Conservation (phyloP, 2,113 vertebrate genomes). For the Cacatua alba region DNA sequence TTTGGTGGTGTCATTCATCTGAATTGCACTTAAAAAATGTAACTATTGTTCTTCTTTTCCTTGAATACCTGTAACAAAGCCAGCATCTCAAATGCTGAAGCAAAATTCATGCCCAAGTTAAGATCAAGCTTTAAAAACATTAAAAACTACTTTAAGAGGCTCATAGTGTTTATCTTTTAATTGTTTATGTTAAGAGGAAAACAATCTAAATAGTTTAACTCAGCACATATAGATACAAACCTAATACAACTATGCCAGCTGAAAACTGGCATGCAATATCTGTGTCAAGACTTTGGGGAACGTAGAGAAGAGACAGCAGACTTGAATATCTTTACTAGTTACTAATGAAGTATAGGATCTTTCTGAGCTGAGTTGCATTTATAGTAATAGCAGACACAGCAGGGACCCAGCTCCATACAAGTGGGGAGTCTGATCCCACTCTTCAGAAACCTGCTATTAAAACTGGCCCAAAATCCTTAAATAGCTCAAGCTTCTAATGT, state of each 20-base stretch:
- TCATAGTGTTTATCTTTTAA: background rate
- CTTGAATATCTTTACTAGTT: background rate
- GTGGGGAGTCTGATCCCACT: rapidly evolving
- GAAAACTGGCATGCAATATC: background rate
- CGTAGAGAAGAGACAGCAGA: background rate
- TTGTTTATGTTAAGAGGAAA: background rate
- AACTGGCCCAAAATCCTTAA: background rate
- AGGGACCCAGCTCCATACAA: background rate
- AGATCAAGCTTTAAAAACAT: background rate
- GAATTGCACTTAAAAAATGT: background rate
- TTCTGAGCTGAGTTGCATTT: background rate
- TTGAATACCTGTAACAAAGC: background rate
- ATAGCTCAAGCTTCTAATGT: background rate
- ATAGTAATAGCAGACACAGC: background rate
- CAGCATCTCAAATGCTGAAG: background rate
- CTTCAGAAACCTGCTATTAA: background rate
- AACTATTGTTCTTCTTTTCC: background rate
- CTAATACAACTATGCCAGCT: background rate
- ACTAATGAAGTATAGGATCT: background rate
- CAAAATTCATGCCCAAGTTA: background rate
- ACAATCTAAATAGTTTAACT: background rate
- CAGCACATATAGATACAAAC: background rate
- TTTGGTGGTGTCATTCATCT: background rate
- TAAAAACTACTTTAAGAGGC: background rate
- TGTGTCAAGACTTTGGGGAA: background rate